A percentile compares a stretch with the other conserved stretches of the same genome.
Evolutionary conservation across 2,888 invertebrate species (phyloP).

Genomic region (Phyto melanocephala): DNA sequence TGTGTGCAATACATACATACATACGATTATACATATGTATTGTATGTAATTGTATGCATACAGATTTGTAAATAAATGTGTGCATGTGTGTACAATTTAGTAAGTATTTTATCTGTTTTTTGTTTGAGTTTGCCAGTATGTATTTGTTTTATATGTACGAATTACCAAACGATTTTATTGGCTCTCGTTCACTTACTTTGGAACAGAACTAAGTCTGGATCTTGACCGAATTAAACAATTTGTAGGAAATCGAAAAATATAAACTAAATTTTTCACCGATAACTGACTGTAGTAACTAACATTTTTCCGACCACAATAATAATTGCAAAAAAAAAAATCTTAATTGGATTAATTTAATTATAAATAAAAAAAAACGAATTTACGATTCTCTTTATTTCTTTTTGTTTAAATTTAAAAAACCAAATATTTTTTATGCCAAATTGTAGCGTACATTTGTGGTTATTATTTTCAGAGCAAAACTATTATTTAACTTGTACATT

Average conservation of each 20-base stretch:
- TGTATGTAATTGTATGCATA: conserved; percentile 10
- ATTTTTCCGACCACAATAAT: no score
- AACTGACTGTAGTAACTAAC: no score
- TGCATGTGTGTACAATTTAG: not conserved
- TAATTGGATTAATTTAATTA: no score
- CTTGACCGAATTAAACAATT: not conserved
- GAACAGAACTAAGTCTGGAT: not conserved
- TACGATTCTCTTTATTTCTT: no score
- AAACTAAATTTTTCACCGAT: no score
- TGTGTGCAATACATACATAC: not conserved
- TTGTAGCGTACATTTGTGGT: conserved; percentile 15
- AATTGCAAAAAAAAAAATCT: no score
- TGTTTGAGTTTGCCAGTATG: conserved; percentile 31
- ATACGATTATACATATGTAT: not conserved
- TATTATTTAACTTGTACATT: conserved; percentile 13
- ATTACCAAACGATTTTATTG: conserved; percentile 26
- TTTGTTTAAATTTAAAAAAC: no score
- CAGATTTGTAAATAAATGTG: not conserved
- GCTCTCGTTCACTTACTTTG: not conserved
- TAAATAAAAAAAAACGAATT: no score
- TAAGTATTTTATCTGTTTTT: conserved; percentile 21
- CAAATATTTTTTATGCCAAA: not conserved
- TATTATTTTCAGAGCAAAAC: conserved; percentile 39
- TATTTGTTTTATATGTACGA: conserved; percentile 13
- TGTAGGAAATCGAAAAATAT: no score